Evolutionary conservation across 2,113 vertebrate species (phyloP), one percentile per base, ranked within the genome.

Genomic region (Pavo muticus): DNA sequence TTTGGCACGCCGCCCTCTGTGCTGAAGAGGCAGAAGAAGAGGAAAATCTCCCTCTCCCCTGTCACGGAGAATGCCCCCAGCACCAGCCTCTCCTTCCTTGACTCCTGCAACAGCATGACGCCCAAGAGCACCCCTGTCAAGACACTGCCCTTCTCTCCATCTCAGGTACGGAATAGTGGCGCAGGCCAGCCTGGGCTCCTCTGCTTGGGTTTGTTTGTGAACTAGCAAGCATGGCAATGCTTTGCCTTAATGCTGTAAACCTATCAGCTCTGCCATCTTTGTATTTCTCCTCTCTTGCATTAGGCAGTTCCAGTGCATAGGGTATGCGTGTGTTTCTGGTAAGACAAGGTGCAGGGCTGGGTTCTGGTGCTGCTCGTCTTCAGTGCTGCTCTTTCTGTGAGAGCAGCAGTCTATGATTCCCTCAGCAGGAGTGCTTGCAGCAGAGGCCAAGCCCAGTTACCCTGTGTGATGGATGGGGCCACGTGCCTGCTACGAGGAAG

Each of bases 51-150:
- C 20, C 96, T 99, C 39, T 99, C 99, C 2, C 99, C 99, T 0
- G 98, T 98, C 87, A 97, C 98, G 0, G 98, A 98, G 93, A 97
- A 91, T 0, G 87, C 95, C 4, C 6, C 80, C 79, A 93, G 72
- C 83, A 93, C 96, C 73, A 98, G 80, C 80, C 77, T 97, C 2
- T 98, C 99, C 12, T 95, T 97, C 93, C 96, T 97, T 25, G 99
- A 99, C 90, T 98, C 97, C 71, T 98, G 97, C 93, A 98, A 98
- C 86, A 98, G 98, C 92, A 99, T 99, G 98, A 99, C 99, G 0
- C 99, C 99, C 20, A 99, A 99, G 95, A 99, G 98, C 97, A 99
- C 99, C 1, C 99, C 99, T 0, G 99, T 99, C 63, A 99, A 99
- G 96, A 96, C 98, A 5, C 95, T 99, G 95, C 99, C 99, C 32